Evolutionary conservation across 92 coral and sea anemone species (phyloP), one percentile per base, ranked within the genome.

Genomic region (Siderastrea radians): DNA sequence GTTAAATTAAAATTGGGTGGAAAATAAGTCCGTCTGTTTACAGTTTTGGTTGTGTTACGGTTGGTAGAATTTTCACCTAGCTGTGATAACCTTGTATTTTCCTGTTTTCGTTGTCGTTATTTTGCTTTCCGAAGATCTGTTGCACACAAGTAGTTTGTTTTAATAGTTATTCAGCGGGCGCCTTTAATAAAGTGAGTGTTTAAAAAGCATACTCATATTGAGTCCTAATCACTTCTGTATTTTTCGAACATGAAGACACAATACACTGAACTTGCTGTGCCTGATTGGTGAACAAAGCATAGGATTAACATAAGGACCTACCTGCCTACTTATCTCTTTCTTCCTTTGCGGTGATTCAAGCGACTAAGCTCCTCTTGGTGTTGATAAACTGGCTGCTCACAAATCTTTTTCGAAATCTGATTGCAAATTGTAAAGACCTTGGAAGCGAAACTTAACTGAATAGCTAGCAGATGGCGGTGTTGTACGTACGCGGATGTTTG

Each of bases 291-390:
- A 62, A 68, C 76, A 81, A 81, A 81, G 85, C 46, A 19, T 44
- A 26, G 76, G 77, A 68, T 81, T 81, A 68, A 55, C 63, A 79
- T 79, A 64, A 53, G 72, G 17, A 65, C 85, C 43, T 81, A 81
- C 77, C 85, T 52, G 15, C 7, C 45, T 7, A 43, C 46, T 51
- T 60, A 13, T 62, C 63, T 50, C 59, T 52, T 45, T 17, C 72
- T 19, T 62, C 58, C 17, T 11, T 17, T n/a, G 19, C 10, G 48
- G 15, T 55, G 5, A 5, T 38, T 50, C 63, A 67, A 53, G 14
- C 63, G 9, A 44, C 15, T 38, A 14, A 66, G 63, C 64, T 43
- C 64, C 59, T 57, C 53, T n/a, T 70, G 16, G 2, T 17, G 51
- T 66, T 46, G 6, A 3, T 66, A 68, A 80, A 80, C 62, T 0